A percentile compares a stretch with the other conserved stretches of the same genome.
Evolutionary conservation across 2,113 vertebrate species (phyloP).

Genomic region (Meleagris gallopavo): DNA sequence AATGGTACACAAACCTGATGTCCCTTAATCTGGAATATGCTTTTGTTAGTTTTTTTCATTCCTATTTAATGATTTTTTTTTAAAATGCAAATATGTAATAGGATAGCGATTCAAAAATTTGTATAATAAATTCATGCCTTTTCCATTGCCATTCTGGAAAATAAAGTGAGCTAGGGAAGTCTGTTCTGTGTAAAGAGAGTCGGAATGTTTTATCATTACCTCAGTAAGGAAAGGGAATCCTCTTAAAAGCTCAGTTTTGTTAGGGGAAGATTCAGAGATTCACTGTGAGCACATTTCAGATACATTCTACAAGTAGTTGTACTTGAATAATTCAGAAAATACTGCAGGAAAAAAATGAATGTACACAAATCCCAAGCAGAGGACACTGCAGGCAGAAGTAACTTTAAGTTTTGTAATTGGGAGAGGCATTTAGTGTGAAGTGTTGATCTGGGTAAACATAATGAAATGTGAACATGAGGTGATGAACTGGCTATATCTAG

Average conservation of each 20-base stretch:
- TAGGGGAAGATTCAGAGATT: not conserved
- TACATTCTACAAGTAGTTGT: not conserved
- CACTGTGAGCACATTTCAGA: not conserved
- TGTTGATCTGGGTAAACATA: not conserved
- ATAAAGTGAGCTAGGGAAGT: not conserved
- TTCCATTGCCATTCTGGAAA: not conserved
- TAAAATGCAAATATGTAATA: not conserved
- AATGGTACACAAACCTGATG: not conserved
- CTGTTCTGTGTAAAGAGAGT: not conserved
- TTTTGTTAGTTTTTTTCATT: not conserved
- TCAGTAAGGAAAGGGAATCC: not conserved
- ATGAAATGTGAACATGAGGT: not conserved
- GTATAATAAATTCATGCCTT: not conserved
- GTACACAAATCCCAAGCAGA: not conserved
- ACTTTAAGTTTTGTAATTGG: not conserved
- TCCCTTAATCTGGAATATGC: not conserved
- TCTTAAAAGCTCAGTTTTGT: not conserved
- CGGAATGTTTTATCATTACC: not conserved
- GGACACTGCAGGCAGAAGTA: not conserved
- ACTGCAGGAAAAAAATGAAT: not conserved
- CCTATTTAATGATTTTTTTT: not conserved
- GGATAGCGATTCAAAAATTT: not conserved
- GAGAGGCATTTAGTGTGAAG: not conserved
- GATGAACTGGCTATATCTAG: not conserved
- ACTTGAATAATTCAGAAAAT: not conserved